Evolutionary conservation across 1,140 invertebrate genomes (phyloP).

Genomic region (Drosophila quadrilineata): DNA sequence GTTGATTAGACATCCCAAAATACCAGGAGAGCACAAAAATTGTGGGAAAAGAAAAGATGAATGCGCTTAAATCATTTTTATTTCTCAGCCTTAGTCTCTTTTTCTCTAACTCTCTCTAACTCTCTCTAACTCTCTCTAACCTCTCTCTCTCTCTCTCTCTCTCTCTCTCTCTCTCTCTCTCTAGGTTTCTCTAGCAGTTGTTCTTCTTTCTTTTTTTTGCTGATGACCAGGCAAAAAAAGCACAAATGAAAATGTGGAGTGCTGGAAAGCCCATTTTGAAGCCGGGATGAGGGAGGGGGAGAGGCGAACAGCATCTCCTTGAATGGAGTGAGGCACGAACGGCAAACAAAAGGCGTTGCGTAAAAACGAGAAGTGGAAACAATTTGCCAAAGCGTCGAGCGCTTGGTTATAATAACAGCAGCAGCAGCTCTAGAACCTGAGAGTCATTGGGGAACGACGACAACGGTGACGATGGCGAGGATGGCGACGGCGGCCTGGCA

Average conservation of each 20-base stretch:
- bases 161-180: too few species aligned
- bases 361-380: slow-evolving; percentile 63
- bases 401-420: slow-evolving; percentile 74
- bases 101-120: too few species aligned
- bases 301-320: too few species aligned
- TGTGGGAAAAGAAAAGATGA: slow-evolving; percentile 34
- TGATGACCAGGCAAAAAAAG: slow-evolving; percentile 21
- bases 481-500: slow-evolving; percentile 26
- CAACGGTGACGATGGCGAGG: too few species aligned
- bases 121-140: too few species aligned
- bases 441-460: slow-evolving; percentile 32
- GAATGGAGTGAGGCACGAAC: not conserved
- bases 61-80: slow-evolving; percentile 41
- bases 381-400: slow-evolving; percentile 71
- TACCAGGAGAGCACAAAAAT: too few species aligned
- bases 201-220: not conserved
- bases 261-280: slow-evolving; percentile 31
- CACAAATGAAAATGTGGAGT: slow-evolving; percentile 20
- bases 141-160: too few species aligned
- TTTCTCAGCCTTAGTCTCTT: not conserved
- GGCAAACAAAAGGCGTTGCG: slow-evolving; percentile 47
- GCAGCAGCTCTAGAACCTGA: slow-evolving; percentile 12
- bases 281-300: not conserved
- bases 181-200: too few species aligned
- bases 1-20: slow-evolving; percentile 50